These are phyloP conservation scores for Brachyptera risi DNA, from an alignment of 2,888 invertebrate genomes.

Conservation along the genomic window DNA sequence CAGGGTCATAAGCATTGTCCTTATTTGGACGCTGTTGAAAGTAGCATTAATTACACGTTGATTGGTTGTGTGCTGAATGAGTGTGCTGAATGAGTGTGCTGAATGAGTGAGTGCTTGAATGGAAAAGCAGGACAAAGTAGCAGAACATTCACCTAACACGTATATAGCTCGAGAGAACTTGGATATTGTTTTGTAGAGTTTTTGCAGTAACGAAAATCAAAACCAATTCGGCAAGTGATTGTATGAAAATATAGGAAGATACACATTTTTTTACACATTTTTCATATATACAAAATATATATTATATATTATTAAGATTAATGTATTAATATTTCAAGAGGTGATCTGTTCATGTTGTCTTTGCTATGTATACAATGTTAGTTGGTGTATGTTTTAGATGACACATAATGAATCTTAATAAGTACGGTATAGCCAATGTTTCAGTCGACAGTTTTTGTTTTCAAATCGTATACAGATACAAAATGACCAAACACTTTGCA, in stretches of 20 bases:
- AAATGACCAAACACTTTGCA: conserved; percentile 13
- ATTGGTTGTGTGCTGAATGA: no score
- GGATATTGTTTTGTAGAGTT: conserved; percentile 25
- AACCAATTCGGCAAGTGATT: conserved; percentile 29
- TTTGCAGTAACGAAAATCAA: conserved; percentile 33
- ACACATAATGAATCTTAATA: conserved; percentile 9
- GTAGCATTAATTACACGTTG: neutral
- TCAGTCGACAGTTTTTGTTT: no score
- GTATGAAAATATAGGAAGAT: conserved; percentile 26
- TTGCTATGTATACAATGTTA: conserved; percentile 31
- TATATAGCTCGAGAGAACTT: conserved; percentile 24
- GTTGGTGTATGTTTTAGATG: conserved; percentile 28
- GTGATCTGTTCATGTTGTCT: conserved; percentile 31
- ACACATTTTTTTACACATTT: conserved; percentile 29
- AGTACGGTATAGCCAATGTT: no score
- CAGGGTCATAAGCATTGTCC: conserved; percentile 26
- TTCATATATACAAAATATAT: conserved; percentile 31
- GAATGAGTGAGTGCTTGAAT: no score
- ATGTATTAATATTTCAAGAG: conserved; percentile 25
- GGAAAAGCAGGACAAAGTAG: no score
- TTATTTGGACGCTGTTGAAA: conserved; percentile 7
- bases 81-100: neutral
- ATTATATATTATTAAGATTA: conserved; percentile 26
- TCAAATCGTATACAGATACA: neutral
- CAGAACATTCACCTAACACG: no score